phyloP scores from a whole-genome alignment of 2,113 vertebrate species.

The Notothenia coriiceps region DNA sequence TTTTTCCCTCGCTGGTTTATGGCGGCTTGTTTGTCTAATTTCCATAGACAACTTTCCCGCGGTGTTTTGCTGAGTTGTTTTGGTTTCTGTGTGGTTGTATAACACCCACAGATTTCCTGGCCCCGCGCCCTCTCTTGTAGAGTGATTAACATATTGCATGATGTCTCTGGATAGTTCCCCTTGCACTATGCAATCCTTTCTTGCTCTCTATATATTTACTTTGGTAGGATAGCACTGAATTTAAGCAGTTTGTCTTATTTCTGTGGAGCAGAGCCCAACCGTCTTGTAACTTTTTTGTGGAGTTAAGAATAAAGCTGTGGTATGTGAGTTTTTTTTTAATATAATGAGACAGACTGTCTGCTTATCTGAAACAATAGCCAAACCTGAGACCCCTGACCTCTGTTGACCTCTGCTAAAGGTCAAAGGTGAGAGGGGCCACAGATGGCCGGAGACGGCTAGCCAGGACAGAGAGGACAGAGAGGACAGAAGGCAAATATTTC shows the following conservation, averaged over 20 bases:
- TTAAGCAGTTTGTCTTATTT: slow-evolving; percentile 14
- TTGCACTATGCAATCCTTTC: slow-evolving; percentile 39
- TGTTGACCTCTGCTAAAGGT: slow-evolving; percentile 64
- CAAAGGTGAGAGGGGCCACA: slow-evolving; percentile 72
- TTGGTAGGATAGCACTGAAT: slow-evolving; percentile 30
- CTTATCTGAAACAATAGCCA: slow-evolving; percentile 56
- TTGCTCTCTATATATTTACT: slow-evolving; percentile 40
- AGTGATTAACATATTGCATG: slow-evolving; percentile 70
- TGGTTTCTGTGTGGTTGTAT: slow-evolving; percentile 60
- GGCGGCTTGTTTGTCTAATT: slow-evolving; percentile 67
- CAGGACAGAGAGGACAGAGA: slow-evolving; percentile 42
- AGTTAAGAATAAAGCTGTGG: slow-evolving; percentile 18
- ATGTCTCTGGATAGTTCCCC: slow-evolving; percentile 62
- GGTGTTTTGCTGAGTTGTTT: slow-evolving; percentile 65
- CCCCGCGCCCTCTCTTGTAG: slow-evolving; percentile 44
- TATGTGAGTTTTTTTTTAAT: slow-evolving; percentile 8
- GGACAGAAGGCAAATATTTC: slow-evolving; percentile 50
- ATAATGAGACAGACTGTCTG: slow-evolving; percentile 44
- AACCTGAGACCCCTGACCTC: slow-evolving; percentile 67
- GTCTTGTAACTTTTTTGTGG: not conserved
- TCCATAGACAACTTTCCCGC: slow-evolving; percentile 61
- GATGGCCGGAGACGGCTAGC: slow-evolving; percentile 63
- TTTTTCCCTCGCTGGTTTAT: slow-evolving; percentile 55
- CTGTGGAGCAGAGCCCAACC: not conserved
- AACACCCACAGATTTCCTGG: slow-evolving; percentile 51